Evolutionary conservation across 1,140 invertebrate genomes (phyloP), one percentile per base, ranked within the genome.

Genomic region (Lineus longissimus): DNA sequence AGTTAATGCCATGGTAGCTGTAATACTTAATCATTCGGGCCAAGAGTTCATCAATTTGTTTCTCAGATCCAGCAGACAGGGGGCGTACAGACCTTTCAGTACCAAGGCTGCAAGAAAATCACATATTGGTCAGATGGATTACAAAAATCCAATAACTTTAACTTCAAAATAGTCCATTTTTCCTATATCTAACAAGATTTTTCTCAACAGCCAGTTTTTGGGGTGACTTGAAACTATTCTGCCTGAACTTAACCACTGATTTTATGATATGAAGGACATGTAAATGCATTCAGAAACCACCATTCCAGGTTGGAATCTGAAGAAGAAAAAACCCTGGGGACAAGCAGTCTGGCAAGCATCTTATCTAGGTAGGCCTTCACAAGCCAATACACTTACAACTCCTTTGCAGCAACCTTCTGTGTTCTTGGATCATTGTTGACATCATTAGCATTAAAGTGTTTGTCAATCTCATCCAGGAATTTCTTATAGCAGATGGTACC

Each of bases 391-490:
- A 74, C 77, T 76, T 71, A 80, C 78, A 79, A 77, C 64, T 80
- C 78, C 60, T 61, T 63, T 7, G 76, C 59, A 51, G 63, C 68
- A 23, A 69, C 58, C 64, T 70, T 76, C 61, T 80, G 78, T 22
- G 41, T 29, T n/a, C 41, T 64, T 27, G 78, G 78, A 62, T 76
- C 64, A 55, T 25, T 72, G 19, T 56, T 59, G 11, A 78, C 19
- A 63, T 77, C 66, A 2, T 63, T 64, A 13, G 78, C 72, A 54
- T 79, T 71, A 60, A 80, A 80, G 27, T 69, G 68, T 36, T 70
- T 64, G 59, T 79, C 73, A 62, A 81, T 78, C 36, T 63, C 68
- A 60, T 77, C 69, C 72, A 78, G 81, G 65, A 82, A 82, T 30
- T 64, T 43, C 58, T 72, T 74, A 54, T 80, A 82, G 65, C 79